Base-by-base conservation (phyloP, 1,140 invertebrate genomes). In the Lucilia cuprina region DNA sequence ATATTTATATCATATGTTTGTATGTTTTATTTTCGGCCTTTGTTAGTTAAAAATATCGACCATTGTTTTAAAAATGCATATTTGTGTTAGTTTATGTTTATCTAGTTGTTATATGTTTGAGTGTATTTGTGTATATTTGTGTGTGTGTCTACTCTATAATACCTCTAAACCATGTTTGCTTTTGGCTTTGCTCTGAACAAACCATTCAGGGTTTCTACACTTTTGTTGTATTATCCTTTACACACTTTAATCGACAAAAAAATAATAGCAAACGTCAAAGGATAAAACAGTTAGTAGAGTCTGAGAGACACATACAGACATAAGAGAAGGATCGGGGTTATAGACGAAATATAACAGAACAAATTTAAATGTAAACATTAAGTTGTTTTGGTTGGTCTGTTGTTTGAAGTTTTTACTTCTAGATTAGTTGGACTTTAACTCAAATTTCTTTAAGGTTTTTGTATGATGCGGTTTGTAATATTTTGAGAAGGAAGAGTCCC, bases 131-230 rank as follows among this genome's bases (percentile, higher is more conserved):
- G 19, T 80, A 49, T 80, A 25, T 35, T 21, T 21, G 19, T 21
- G 65, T 21, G 65, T 21, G 5, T 70, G 65, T 21, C 65, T 70
- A 25, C 21, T 70, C 41, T 80, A 47, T 80, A 80, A 80, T 41
- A 80, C 77, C 77, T 50, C 77, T 80, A 47, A 80, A 49, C 77
- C 49, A 78, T 78, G 75, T 47, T 78, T 47, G 75, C 19, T 41
- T 78, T 47, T 47, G 34, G 47, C 77, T 80, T 49, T 49, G 21
- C n/a, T 19, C 3, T 70, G 8, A 70, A 70, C 65, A 70, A 70
- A 70, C 65, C 2, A 19, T 17, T n/a, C 25, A 19, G 5, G n/a
- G n/a, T 60, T 60, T 60, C 12, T 60, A n/a, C 7, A n/a, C 55
- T 25, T 70, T 70, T 70, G 65, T 70, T 70, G n/a, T 21, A 70